Base-by-base conservation (phyloP, 2,888 invertebrate genomes). In the Gymnoscelis rufifasciata region DNA sequence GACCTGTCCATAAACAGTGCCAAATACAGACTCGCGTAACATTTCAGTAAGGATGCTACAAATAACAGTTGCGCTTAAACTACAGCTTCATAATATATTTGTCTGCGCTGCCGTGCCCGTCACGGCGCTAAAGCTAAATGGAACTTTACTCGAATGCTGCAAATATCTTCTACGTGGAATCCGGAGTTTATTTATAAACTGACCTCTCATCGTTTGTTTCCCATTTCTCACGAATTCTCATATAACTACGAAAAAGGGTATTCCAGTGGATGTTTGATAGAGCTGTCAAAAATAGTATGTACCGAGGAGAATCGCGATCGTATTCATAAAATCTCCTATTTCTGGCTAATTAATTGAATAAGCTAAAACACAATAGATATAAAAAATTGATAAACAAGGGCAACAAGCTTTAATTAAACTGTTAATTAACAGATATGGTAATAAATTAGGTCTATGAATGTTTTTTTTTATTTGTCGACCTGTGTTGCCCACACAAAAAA, bases 111-210 rank as follows among this genome's bases (percentile, higher is more conserved):
- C 47, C 48, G 51, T 51, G 43, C 40, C 55, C 48, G 47, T 54
- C 51, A 50, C 43, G 50, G 43, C 44, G 33, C 41, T 30, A 35
- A 46, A 51, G 42, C 47, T 44, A 51, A 53, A 46, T 47, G 35
- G 44, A 49, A 48, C 47, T 29, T 36, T 31, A 41, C 12, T 36
- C 30, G 38, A 36, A 44, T 47, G 44, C 38, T 38, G 38, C 41
- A 45, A 44, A 44, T 47, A 39, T 45, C 47, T 37, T 47, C 45
- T 47, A 26, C 43, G 38, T 42, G 37, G 54, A 52, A 51, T 54
- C 46, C 41, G 40, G 27, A 50, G 48, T 57, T 52, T 56, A 56
- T 58, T 54, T 56, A 52, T 51, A 50, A 49, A 52, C 51, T 45
- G 54, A 48, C 54, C 57, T 57, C 53, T 50, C 53, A 37, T 39